Base-by-base conservation (phyloP, 30 jellyfish, hydroid and myxozoan genomes). In the Aurelia sp. region DNA sequence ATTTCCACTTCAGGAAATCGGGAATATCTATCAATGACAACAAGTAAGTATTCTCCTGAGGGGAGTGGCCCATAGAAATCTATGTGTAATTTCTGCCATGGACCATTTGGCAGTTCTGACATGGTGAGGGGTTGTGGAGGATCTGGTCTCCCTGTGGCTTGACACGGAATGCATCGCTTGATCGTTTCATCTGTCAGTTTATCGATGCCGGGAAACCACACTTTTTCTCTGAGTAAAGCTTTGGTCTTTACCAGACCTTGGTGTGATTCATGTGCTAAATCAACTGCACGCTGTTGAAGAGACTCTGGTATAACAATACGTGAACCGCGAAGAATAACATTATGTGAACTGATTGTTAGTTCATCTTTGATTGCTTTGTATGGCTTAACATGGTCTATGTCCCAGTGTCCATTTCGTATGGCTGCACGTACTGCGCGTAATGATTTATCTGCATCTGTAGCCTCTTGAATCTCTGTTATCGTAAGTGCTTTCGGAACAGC, bases 31-130 rank as follows among this genome's bases (percentile, higher is more conserved):
- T 72, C 87, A 15, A 59, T 62, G 13, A 84, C 78, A 24, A 84
- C 93, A 30, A 84, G 68, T 24, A 72, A 31, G 44, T 69, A 71
- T 20, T 84, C 61, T 4, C 88, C 88, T 22, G 79, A n/a, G 41
- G 84, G 83, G 22, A 86, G 22, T 30, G 96, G 96, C 5, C 92
- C 91, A 53, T 15, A 35, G 55, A 74, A 76, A 65, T 61, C 96
- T 5, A 65, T 63, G 61, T 73, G 63, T 9, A 76, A 12, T 21
- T 20, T 67, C 52, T 78, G 62, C 96, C 96, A 86, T 8, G 91
- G 91, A 8, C 27, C 50, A n/a, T 61, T 61, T 4, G 91, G 91
- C 63, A 81, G 24, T 9, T 15, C 61, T 18, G 76, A 10, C 76
- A 67, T 52, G 7, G 13, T 24, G 67, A 85, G 57, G 17, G 89